Percentiles rank a stretch among this genome's conserved stretches.
Conservation (phyloP, 1,140 invertebrate species). For the Muscidifurax raptorellus region DNA sequence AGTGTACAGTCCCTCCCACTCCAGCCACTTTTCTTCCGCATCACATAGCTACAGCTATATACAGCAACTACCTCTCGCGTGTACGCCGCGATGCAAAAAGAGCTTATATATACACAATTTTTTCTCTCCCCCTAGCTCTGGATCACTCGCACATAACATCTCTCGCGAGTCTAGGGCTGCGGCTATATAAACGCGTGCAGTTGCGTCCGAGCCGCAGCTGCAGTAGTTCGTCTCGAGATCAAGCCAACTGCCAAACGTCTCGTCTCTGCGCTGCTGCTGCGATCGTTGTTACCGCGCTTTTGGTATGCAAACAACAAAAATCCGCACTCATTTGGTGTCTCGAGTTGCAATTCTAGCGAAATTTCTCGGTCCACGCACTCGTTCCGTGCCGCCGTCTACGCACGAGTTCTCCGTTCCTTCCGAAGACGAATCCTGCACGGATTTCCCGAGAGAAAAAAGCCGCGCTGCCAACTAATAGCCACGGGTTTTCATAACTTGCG, state of each 20-base stretch:
- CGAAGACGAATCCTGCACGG: background rate
- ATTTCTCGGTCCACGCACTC: background rate
- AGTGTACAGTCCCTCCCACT: background rate
- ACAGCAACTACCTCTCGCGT: no score
- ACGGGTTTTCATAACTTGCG: conserved; percentile 1
- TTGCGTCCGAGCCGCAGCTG: background rate
- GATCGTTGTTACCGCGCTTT: background rate
- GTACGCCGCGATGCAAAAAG: no score
- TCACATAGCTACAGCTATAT: no score
- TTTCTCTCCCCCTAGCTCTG: no score
- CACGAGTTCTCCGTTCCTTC: background rate
- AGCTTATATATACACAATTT: no score
- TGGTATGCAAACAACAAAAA: background rate
- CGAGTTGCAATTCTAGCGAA: background rate
- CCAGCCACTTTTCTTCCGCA: background rate
- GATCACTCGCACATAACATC: no score
- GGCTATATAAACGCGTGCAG: background rate
- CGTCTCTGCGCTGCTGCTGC: background rate
- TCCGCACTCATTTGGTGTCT: background rate
- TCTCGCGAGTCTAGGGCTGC: no score
- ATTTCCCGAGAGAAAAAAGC: conserved; percentile 5
- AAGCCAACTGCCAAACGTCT: no score
- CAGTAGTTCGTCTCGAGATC: background rate
- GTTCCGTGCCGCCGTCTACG: no score
- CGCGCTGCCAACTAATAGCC: conserved; percentile 1